Evolutionary conservation across 2,888 invertebrate species (phyloP).

Genomic region (Stomorhina lunata): DNA sequence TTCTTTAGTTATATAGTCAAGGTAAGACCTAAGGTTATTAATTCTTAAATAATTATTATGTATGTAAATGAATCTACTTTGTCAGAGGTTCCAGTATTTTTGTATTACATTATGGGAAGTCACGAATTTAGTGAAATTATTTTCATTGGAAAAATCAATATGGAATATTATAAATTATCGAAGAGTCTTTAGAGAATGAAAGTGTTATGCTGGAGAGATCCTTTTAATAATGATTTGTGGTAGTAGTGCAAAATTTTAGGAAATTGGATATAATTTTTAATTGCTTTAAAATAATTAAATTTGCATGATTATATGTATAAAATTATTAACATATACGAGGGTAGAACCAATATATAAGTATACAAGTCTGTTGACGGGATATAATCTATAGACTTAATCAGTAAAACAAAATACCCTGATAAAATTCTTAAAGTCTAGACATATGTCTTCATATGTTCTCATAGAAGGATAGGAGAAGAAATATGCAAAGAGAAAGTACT

Average conservation of each 20-base stretch:
- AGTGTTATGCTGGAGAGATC: not conserved
- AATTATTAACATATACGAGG: no score
- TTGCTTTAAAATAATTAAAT: not conserved
- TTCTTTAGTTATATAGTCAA: conserved; percentile 6
- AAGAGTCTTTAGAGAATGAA: not conserved
- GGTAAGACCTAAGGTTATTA: conserved; percentile 32
- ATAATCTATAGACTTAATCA: no score
- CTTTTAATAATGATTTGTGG: not conserved
- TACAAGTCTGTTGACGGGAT: no score
- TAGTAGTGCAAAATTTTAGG: not conserved
- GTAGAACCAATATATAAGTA: no score
- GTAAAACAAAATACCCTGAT: no score
- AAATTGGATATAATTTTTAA: conserved; percentile 1
- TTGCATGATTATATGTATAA: no score
- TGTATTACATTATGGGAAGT: conserved; percentile 39
- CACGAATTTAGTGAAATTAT: conserved; percentile 40
- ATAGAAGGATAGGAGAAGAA: no score
- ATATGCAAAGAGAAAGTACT: no score
- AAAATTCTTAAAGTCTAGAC: no score
- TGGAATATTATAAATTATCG: not conserved
- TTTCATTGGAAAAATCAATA: not conserved
- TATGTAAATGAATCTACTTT: not conserved
- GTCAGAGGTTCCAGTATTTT: conserved; percentile 15
- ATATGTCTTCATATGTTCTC: no score
- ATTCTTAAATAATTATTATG: conserved; percentile 44